phyloP scores from a whole-genome alignment of 2,888 invertebrate species.

The Philaethria dido region DNA sequence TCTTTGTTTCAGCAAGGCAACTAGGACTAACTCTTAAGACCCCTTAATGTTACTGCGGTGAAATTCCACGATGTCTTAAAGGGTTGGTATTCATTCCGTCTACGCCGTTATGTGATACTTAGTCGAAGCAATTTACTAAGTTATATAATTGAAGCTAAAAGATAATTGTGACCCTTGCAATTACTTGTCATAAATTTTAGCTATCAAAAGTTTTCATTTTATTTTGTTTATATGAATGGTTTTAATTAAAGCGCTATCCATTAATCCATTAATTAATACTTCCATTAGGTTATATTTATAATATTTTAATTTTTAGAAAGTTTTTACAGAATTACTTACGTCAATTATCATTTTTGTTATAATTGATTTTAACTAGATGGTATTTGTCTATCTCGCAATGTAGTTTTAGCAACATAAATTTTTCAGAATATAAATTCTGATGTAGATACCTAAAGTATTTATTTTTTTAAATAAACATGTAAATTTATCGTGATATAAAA shows the following conservation, averaged over 20 bases:
- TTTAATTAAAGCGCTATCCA: not conserved
- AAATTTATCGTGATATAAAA: constrained; percentile 14
- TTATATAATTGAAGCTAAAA: constrained; percentile 38
- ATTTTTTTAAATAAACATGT: not conserved
- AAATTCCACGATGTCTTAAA: constrained; percentile 50
- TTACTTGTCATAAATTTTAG: constrained; percentile 32
- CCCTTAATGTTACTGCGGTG: constrained; percentile 76
- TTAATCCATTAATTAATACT: not conserved
- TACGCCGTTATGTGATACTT: constrained; percentile 39
- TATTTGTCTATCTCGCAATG: too few relatives aligned
- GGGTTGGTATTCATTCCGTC: constrained; percentile 56
- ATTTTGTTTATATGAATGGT: not conserved
- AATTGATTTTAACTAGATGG: too few relatives aligned
- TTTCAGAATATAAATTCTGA: too few relatives aligned
- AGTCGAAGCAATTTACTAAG: constrained; percentile 39
- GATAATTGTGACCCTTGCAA: constrained; percentile 33
- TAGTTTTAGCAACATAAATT: too few relatives aligned
- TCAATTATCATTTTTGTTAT: too few relatives aligned
- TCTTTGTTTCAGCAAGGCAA: constrained; percentile 78
- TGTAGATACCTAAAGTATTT: too few relatives aligned
- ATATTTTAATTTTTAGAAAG: too few relatives aligned
- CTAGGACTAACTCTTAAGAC: constrained; percentile 76
- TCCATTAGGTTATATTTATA: too few relatives aligned
- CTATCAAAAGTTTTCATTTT: not conserved
- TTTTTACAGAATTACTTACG: too few relatives aligned